A percentile compares a stretch with the other conserved stretches of the same genome.
These are phyloP conservation scores for Norana najaformis DNA, from an alignment of 2,888 invertebrate genomes.

Conservation along the genomic window DNA sequence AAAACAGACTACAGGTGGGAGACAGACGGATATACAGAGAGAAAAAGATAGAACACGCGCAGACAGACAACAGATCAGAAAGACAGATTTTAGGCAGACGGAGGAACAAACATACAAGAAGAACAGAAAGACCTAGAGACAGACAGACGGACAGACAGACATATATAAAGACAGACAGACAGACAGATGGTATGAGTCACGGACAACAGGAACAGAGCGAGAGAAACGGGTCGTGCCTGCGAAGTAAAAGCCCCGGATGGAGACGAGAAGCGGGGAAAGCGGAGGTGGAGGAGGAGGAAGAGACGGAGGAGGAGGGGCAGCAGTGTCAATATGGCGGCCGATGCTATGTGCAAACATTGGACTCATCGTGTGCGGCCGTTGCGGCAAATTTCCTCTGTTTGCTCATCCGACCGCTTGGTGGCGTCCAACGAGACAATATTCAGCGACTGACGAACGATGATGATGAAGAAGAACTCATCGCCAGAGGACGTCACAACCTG, in stretches of 20 bases:
- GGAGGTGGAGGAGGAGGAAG: background rate
- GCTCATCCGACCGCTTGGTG: background rate
- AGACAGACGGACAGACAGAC: too few species aligned
- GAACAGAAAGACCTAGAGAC: background rate
- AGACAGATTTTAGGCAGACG: too few species aligned
- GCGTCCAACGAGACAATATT: background rate
- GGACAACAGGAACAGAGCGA: background rate
- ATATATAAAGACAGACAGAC: too few species aligned
- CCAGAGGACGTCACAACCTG: conserved; percentile 4
- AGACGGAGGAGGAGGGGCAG: background rate
- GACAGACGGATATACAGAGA: too few species aligned
- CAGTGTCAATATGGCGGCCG: background rate
- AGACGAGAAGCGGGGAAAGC: background rate
- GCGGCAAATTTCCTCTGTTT: background rate
- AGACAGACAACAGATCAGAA: too few species aligned
- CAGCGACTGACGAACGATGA: background rate
- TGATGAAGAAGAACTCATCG: background rate
- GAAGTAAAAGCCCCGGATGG: too few species aligned
- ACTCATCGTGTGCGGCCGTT: background rate
- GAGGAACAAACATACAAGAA: background rate
- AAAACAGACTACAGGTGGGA: too few species aligned
- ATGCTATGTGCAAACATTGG: conserved; percentile 9
- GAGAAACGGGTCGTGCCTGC: too few species aligned
- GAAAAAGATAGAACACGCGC: too few species aligned
- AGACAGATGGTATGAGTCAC: background rate